phyloP scores from a whole-genome alignment of 2,797 vertebrate species.

The Syngnathus rostellatus region DNA sequence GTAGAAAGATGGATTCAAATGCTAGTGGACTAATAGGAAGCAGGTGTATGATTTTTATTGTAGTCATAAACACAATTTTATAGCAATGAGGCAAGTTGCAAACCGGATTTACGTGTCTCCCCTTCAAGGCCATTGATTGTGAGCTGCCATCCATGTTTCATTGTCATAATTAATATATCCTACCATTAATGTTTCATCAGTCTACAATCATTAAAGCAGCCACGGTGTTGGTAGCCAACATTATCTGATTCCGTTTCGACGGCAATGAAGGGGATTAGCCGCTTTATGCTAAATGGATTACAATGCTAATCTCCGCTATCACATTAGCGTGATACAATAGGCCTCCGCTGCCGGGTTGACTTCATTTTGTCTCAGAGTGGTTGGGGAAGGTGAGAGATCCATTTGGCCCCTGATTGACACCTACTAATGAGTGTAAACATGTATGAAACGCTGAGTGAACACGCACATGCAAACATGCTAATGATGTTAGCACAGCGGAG shows the following conservation, averaged over 20 bases:
- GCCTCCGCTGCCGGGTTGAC: slow-evolving; percentile 51
- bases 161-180: slow-evolving; percentile 48
- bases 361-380: slow-evolving; percentile 38
- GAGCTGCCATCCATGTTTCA: slow-evolving; percentile 16
- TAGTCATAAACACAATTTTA: background rate
- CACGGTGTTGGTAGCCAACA: slow-evolving; percentile 47
- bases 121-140: background rate
- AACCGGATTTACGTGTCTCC: background rate
- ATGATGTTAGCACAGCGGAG: background rate
- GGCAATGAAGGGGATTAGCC: slow-evolving; percentile 74
- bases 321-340: slow-evolving; percentile 68
- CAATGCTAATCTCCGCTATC: slow-evolving; percentile 75
- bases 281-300: slow-evolving; percentile 76
- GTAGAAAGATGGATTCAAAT: background rate
- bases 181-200: slow-evolving; percentile 46
- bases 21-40: background rate
- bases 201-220: slow-evolving; percentile 58
- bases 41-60: background rate
- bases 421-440: background rate
- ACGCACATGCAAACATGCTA: slow-evolving; percentile 12
- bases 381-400: slow-evolving; percentile 35
- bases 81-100: background rate
- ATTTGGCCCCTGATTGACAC: slow-evolving; percentile 2
- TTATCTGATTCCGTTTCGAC: slow-evolving; percentile 69
- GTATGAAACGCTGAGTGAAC: background rate